Evolutionary conservation across 2,797 vertebrate species (phyloP).

Genomic region (Rhinophrynus dorsalis): DNA sequence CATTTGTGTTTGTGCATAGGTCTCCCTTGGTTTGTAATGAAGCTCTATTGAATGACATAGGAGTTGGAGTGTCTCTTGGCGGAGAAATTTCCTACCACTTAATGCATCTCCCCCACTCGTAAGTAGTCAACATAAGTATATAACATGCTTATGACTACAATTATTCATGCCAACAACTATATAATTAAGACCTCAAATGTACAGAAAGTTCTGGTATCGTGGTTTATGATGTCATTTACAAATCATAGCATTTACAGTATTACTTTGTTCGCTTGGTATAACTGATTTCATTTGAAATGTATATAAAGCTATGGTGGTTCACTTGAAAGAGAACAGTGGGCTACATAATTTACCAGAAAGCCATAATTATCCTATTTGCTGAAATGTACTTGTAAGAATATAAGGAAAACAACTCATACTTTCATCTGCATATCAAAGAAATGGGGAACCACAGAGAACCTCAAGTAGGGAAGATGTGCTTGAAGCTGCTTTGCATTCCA

Average conservation of each 20-base stretch:
- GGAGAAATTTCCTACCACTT: not conserved
- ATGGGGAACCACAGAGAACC: not conserved
- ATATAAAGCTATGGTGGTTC: slow-evolving; percentile 27
- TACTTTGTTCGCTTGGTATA: slow-evolving; percentile 2
- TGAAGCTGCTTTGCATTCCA: not conserved
- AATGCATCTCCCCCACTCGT: not conserved
- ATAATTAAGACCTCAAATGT: slow-evolving; percentile 31
- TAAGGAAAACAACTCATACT: slow-evolving; percentile 4
- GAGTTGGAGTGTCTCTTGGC: too few species aligned
- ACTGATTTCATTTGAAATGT: not conserved
- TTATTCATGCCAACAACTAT: slow-evolving; percentile 15
- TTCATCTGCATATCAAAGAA: slow-evolving; percentile 11
- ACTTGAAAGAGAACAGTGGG: slow-evolving; percentile 5
- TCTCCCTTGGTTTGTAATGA: too few species aligned
- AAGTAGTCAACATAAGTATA: too few species aligned
- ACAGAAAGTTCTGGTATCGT: slow-evolving; percentile 8
- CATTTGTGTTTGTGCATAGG: too few species aligned
- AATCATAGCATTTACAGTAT: slow-evolving; percentile 8
- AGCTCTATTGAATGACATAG: too few species aligned
- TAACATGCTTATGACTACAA: slow-evolving; percentile 5
- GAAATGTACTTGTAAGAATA: slow-evolving; percentile 1
- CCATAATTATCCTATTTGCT: slow-evolving; percentile 21
- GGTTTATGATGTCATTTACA: slow-evolving; percentile 11
- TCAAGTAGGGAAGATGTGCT: not conserved
- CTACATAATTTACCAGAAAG: slow-evolving; percentile 4